phyloP scores from a whole-genome alignment of 2,797 vertebrate species.

The Hydrolagus colliei region DNA sequence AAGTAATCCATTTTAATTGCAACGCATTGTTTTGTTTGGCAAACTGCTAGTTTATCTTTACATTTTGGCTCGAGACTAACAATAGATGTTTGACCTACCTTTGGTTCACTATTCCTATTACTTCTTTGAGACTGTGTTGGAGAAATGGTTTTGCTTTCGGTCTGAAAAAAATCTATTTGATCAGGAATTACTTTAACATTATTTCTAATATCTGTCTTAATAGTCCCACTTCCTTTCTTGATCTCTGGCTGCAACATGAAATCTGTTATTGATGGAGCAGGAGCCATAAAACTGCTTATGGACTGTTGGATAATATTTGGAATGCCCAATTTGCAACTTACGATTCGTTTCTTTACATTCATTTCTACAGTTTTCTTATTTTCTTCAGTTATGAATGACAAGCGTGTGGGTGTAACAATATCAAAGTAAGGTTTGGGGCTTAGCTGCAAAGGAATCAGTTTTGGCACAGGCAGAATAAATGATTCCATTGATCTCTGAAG shows the following conservation, averaged over 20 bases:
- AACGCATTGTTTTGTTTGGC: neutral
- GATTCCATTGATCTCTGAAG: conserved; percentile 11
- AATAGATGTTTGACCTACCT: neutral
- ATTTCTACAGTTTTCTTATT: conserved; percentile 6
- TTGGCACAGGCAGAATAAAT: neutral
- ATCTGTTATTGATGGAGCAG: too few species aligned
- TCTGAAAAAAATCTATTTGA: neutral
- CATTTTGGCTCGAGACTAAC: too few species aligned
- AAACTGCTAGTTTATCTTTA: neutral
- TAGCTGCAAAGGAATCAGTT: neutral
- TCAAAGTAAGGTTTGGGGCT: neutral
- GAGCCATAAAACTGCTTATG: neutral
- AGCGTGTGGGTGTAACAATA: neutral
- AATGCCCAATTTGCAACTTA: neutral
- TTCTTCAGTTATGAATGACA: conserved; percentile 9
- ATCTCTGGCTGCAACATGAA: neutral
- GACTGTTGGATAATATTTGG: neutral
- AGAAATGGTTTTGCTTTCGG: neutral
- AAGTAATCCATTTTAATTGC: conserved; percentile 9
- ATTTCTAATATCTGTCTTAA: neutral
- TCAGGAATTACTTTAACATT: neutral
- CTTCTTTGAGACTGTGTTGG: too few species aligned
- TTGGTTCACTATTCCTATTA: neutral
- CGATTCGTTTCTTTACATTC: neutral
- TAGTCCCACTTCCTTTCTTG: neutral